Base-by-base conservation (phyloP, 2,113 vertebrate species). In the Monarcha castaneiventris region DNA sequence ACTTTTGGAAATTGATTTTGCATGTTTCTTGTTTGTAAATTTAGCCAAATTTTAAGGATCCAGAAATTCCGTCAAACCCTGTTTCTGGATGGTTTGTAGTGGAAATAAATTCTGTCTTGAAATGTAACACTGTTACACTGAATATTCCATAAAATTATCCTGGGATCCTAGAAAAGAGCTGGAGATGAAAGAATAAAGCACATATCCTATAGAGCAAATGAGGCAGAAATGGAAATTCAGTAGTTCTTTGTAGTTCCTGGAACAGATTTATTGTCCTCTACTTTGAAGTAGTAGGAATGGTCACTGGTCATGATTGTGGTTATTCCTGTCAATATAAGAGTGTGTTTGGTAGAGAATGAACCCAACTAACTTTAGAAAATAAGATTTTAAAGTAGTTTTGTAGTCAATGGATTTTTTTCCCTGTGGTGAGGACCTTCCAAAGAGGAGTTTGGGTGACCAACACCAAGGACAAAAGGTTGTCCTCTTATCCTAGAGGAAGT, bases 1-100 rank as follows among this genome's bases (percentile, higher is more conserved):
- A 94, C 80, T 83, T 94, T 44, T 51, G 74, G 83, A 64, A 95
- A 87, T 91, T 95, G 33, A 86, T 97, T 96, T 97, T 96, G 97
- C 97, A 97, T 97, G 96, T 41, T 82, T 77, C 59, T 84, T 69
- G 55, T 82, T 87, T 68, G 75, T 86, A 48, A 86, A 77, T 87
- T 68, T 51, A 84, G 64, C 73, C 88, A 72, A 84, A 74, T 75
- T 41, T 49, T 54, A 83, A 78, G 73, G 69, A 87, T 85, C 80
- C 67, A 83, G 71, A 77, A 87, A 80, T 41, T 82, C 43, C 1
- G 10, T 83, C 56, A n/a, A 48, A 84, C 21, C 21, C 21, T 55
- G 16, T 77, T 94, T 37, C 67, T 89, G 81, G 78, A 32, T 89
- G 58, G 8, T 87, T 89, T 87, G 64, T 55, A 74, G 79, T 56